A percentile compares a stretch with the other conserved stretches of the same genome.
Conservation (phyloP, 2,888 invertebrate genomes). For the Chorisops tibialis region DNA sequence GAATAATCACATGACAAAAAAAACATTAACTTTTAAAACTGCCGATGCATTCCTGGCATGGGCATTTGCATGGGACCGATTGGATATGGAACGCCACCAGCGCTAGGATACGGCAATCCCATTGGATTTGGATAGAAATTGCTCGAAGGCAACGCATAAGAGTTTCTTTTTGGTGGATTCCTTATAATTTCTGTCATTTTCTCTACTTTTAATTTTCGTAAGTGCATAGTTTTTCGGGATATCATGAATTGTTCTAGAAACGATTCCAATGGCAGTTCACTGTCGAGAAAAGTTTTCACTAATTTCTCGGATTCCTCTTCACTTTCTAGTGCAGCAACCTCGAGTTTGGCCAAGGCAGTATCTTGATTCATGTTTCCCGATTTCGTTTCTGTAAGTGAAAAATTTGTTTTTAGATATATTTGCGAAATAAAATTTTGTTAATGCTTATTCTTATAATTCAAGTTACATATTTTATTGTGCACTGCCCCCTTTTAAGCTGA, state of each 20-base stretch:
- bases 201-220: slow-evolving; percentile 86
- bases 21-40: slow-evolving; percentile 19
- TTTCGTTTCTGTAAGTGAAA: slow-evolving; percentile 63
- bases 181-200: slow-evolving; percentile 78
- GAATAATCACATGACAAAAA: not conserved
- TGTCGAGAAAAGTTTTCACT: slow-evolving; percentile 74
- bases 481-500: too few species aligned
- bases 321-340: slow-evolving; percentile 86
- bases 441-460: too few species aligned
- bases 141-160: slow-evolving; percentile 41
- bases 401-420: too few species aligned
- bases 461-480: too few species aligned
- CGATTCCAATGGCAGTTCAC: slow-evolving; percentile 67
- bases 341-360: slow-evolving; percentile 80
- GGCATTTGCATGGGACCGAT: slow-evolving; percentile 72
- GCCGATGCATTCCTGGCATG: slow-evolving; percentile 59
- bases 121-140: slow-evolving; percentile 50
- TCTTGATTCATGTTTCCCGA: slow-evolving; percentile 77
- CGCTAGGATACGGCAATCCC: slow-evolving; percentile 62
- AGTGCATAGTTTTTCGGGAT: slow-evolving; percentile 72
- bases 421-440: too few species aligned
- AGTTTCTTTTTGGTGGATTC: slow-evolving; percentile 44
- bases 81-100: slow-evolving; percentile 47
- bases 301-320: slow-evolving; percentile 89
- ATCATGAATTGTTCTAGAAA: slow-evolving; percentile 82